Base-by-base conservation (phyloP, 2,888 invertebrate species). In the Ephialtes manifestator region DNA sequence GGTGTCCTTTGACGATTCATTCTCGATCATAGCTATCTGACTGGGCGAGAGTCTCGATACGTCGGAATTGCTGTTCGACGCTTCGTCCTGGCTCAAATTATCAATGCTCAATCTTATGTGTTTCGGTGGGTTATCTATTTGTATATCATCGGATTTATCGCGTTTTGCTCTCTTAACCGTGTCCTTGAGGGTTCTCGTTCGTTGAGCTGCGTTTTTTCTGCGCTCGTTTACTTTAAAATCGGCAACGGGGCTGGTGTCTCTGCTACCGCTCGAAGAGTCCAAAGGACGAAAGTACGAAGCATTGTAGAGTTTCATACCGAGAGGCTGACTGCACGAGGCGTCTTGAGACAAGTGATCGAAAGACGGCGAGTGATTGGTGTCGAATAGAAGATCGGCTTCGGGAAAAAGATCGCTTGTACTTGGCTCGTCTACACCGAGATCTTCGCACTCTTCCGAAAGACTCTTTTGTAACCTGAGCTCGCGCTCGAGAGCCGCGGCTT, bases 391-490 rank as follows among this genome's bases (percentile, higher is more conserved):
- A 91, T 97, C 97, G 0, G 97, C 97, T 90, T 97, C 97, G 0
- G 97, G 97, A 91, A 97, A 97, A 86, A 97, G 94, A 90, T 97
- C 97, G 84, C 97, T 96, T 0, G 97, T 96, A n/a, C 97, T 97
- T 0, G 97, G 97, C 63, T 97, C 97, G 89, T 97, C 97, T 71
- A 97, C 97, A 4, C 97, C 97, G 13, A 97, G 94, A 91, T 97
- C 97, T 90, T 97, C 97, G 92, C 97, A 97, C 93, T 97, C 97
- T 91, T 97, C 97, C 0, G 97, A 97, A 15, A 97, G 93, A 13
- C 97, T 97, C 92, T 97, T 97, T 94, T 97, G 96, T 7, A 96
- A 93, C 72, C 95, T 94, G 55, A 96, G 89, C 87, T 96, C 96
- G 60, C 95, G 94, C 87, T 96, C 96, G 20, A 95, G 91, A 0